Percentiles rank a stretch among this genome's conserved stretches.
Evolutionary conservation across 2,113 vertebrate species (phyloP).

Genomic region (Orycteropus afer): DNA sequence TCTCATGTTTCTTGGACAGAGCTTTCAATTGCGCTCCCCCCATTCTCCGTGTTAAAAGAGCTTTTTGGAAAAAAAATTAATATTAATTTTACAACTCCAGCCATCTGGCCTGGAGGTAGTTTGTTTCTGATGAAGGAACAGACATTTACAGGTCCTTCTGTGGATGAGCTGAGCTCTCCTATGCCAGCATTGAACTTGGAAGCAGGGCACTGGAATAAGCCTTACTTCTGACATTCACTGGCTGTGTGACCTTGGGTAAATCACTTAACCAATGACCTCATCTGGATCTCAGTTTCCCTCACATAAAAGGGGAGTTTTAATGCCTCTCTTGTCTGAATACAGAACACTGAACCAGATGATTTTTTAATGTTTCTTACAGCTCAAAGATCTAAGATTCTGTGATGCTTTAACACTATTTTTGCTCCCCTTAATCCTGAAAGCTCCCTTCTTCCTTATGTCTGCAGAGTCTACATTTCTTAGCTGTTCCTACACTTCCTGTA

Average conservation of each 20-base stretch:
- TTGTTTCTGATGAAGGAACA: conserved; percentile 51
- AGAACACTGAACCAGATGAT: background rate
- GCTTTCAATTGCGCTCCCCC: background rate
- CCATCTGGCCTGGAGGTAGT: conserved; percentile 71
- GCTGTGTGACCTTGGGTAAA: conserved; percentile 37
- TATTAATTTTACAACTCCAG: conserved; percentile 69
- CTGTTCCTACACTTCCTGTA: background rate
- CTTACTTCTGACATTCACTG: background rate
- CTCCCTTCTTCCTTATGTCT: background rate
- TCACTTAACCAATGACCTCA: background rate
- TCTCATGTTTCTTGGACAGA: conserved; percentile 54
- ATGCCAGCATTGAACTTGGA: background rate
- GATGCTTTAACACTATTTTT: background rate
- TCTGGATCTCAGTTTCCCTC: background rate
- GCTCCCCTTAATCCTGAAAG: background rate
- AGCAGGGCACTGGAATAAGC: rapidly evolving
- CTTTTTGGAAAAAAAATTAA: conserved; percentile 46
- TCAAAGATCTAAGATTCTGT: background rate
- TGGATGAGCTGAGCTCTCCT: background rate
- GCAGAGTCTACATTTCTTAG: background rate
- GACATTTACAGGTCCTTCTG: conserved; percentile 38
- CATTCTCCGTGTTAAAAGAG: conserved; percentile 57
- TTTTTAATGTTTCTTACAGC: background rate
- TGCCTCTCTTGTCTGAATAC: background rate
- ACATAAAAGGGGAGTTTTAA: background rate